Evolutionary conservation across 2,113 vertebrate species (phyloP).

Genomic region (Clinocottus analis): DNA sequence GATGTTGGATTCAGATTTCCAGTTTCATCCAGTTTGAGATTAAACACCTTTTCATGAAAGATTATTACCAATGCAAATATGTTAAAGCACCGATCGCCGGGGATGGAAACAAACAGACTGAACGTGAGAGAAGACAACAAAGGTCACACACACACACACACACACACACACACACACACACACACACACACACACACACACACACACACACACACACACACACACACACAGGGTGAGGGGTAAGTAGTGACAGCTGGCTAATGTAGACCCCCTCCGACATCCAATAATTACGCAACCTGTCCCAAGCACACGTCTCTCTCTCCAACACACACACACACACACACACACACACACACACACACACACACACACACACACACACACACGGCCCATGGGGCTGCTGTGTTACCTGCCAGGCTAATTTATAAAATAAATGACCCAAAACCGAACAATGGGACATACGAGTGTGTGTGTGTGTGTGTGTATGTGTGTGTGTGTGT

Average conservation of each 20-base stretch:
- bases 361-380: slow-evolving; percentile 10
- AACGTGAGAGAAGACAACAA: no score
- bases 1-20: no score
- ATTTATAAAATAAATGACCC: slow-evolving; percentile 65
- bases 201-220: slow-evolving; percentile 44
- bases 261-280: slow-evolving; percentile 62
- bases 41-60: no score
- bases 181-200: slow-evolving; percentile 27
- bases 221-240: slow-evolving; percentile 20
- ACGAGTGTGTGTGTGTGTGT: slow-evolving; percentile 25
- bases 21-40: no score
- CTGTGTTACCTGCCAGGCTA: slow-evolving; percentile 61
- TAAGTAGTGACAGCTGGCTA: slow-evolving; percentile 72
- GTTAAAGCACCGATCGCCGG: no score
- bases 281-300: slow-evolving; percentile 74
- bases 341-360: slow-evolving; percentile 26
- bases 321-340: not conserved
- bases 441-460: slow-evolving; percentile 12
- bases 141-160: no score
- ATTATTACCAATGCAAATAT: no score
- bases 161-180: slow-evolving; percentile 24
- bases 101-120: no score
- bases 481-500: slow-evolving; percentile 30
- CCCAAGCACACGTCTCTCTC: slow-evolving; percentile 22
- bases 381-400: slow-evolving; percentile 21